Percentiles rank a stretch among this genome's conserved stretches.
Conservation (phyloP, 1,140 invertebrate species). For the Drosophila orosa region DNA sequence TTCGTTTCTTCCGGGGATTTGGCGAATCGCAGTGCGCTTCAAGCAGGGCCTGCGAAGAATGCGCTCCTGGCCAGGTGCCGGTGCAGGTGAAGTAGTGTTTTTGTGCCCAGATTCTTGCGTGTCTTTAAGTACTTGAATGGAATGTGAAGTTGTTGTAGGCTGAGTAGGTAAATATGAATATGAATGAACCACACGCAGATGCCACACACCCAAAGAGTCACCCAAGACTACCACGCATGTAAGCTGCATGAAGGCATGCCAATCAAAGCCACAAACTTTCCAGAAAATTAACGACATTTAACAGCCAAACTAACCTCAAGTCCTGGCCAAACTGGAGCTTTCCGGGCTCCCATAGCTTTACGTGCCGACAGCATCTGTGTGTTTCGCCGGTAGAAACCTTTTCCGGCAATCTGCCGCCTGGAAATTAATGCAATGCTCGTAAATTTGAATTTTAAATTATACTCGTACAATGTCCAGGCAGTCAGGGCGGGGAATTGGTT, state of each 20-base stretch:
- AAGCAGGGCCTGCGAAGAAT: constrained; percentile 64
- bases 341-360: constrained; percentile 1
- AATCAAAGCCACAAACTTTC: constrained; percentile 47
- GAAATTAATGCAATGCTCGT: constrained; percentile 72
- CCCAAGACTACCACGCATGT: constrained; percentile 17
- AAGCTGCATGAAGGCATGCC: constrained; percentile 29
- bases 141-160: constrained; percentile 69
- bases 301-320: constrained; percentile 54
- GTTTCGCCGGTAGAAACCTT: constrained; percentile 23
- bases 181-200: constrained; percentile 32
- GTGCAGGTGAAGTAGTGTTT: constrained; percentile 67
- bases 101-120: constrained; percentile 59
- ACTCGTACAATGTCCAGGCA: constrained; percentile 37
- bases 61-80: constrained; percentile 67
- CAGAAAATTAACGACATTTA: constrained; percentile 48
- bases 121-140: constrained; percentile 68
- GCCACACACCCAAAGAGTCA: background rate
- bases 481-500: background rate
- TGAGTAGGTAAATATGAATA: constrained; percentile 68
- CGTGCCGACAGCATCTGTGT: constrained; percentile 32
- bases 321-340: constrained; percentile 2
- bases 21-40: constrained; percentile 56
- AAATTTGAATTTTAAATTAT: constrained; percentile 80
- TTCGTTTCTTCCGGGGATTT: constrained; percentile 16
- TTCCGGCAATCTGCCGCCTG: constrained; percentile 44